A percentile compares a stretch with the other conserved stretches of the same genome.
Evolutionary conservation across 2,888 invertebrate genomes (phyloP).

Genomic region (Leuctra nigra): DNA sequence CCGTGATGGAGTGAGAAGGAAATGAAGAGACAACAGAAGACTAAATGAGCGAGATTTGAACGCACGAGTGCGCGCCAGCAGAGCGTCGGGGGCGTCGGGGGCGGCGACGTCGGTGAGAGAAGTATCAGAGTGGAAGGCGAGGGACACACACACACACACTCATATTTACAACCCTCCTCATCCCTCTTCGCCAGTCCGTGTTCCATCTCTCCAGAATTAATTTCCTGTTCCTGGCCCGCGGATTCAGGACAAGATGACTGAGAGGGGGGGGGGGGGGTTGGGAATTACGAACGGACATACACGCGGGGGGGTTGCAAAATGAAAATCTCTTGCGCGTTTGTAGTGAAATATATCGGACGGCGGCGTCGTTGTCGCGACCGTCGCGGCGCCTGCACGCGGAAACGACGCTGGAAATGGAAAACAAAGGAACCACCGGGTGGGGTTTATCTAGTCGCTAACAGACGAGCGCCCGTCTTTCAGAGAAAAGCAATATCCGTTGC

Average conservation of each 20-base stretch:
- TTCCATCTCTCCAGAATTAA: constrained; percentile 15
- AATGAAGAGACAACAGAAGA: constrained; percentile 15
- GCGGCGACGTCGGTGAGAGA: not conserved
- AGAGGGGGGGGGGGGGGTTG: too few relatives aligned
- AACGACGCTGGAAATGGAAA: constrained; percentile 41
- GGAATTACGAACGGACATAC: constrained; percentile 1
- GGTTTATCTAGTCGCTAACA: not conserved
- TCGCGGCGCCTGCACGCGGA: constrained; percentile 40
- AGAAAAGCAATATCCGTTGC: constrained; percentile 28
- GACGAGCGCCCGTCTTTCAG: not conserved
- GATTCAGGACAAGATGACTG: constrained; percentile 13
- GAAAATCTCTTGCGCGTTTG: constrained; percentile 1
- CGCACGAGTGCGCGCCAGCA: constrained; percentile 9
- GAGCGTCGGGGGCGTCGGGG: not conserved
- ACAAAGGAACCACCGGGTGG: constrained; percentile 37
- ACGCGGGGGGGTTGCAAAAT: constrained; percentile 4
- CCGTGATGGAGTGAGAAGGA: constrained; percentile 14
- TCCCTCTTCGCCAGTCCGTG: too few relatives aligned
- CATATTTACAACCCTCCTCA: not conserved
- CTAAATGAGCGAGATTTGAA: constrained; percentile 11
- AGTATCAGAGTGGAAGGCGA: not conserved
- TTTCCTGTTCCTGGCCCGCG: constrained; percentile 14
- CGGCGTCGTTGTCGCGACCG: constrained; percentile 18
- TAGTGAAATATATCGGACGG: not conserved
- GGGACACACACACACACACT: not conserved